These are phyloP conservation scores for Leptonema lineaticorne DNA, from an alignment of 1,140 invertebrate genomes.

Conservation along the genomic window DNA sequence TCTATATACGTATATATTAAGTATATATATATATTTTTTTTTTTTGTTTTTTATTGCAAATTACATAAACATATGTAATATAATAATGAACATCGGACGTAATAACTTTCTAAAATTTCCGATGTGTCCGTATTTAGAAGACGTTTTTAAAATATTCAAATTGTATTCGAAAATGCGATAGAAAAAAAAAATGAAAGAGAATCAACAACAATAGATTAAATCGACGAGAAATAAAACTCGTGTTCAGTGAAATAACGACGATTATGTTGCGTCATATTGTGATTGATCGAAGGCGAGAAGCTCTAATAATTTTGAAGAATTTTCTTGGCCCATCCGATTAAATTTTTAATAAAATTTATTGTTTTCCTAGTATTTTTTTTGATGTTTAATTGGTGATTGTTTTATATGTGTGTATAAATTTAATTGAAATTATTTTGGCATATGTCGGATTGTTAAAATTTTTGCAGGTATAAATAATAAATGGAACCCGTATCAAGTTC, in stretches of 20 bases:
- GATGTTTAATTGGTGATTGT: no score
- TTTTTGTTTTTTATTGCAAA: slow-evolving; percentile 12
- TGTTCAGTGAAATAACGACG: neutral
- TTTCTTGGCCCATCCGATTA: no score
- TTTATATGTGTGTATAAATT: no score
- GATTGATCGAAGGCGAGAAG: neutral
- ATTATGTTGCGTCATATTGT: neutral
- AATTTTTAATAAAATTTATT: no score
- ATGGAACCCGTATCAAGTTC: neutral
- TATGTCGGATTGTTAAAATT: no score
- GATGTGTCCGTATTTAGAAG: neutral
- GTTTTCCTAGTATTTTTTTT: no score
- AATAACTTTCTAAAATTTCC: slow-evolving; percentile 21
- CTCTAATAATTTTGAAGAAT: neutral
- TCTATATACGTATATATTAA: no score
- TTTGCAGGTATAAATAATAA: neutral
- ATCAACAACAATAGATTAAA: no score
- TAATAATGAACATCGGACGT: slow-evolving; percentile 1
- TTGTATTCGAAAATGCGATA: neutral
- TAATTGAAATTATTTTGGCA: no score
- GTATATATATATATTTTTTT: no score
- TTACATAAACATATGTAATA: slow-evolving; percentile 15
- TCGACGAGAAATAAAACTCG: no score
- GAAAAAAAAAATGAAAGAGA: no score
- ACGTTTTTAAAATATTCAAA: slow-evolving; percentile 17